Conservation (phyloP, 1,140 invertebrate genomes). For the Penaeus chinensis region DNA sequence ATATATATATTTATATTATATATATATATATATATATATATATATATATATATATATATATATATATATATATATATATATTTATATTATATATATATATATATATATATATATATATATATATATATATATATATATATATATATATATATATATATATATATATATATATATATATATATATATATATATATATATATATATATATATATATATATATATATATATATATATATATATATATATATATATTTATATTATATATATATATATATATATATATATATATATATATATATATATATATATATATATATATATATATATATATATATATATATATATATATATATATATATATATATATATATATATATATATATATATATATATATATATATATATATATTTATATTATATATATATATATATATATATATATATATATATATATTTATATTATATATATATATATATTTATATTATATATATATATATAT, state of each 20-base stretch:
- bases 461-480: no score
- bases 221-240: background rate
- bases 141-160: background rate
- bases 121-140: background rate
- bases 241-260: background rate
- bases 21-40: constrained; percentile 16
- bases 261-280: background rate
- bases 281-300: constrained; percentile 24
- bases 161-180: constrained; percentile 10
- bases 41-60: background rate
- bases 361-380: constrained; percentile 26
- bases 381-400: constrained; percentile 24
- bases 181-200: constrained; percentile 17
- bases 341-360: constrained; percentile 9
- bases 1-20: constrained; percentile 1
- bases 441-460: background rate
- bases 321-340: constrained; percentile 18
- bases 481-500: no score
- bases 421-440: background rate
- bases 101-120: background rate
- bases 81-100: background rate
- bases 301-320: constrained; percentile 24
- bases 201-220: no score
- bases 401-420: background rate
- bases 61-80: background rate